Evolutionary conservation across 37 sponge, comb jelly and placozoan genomes (phyloP).

Genomic region (Axinella damicornis): DNA sequence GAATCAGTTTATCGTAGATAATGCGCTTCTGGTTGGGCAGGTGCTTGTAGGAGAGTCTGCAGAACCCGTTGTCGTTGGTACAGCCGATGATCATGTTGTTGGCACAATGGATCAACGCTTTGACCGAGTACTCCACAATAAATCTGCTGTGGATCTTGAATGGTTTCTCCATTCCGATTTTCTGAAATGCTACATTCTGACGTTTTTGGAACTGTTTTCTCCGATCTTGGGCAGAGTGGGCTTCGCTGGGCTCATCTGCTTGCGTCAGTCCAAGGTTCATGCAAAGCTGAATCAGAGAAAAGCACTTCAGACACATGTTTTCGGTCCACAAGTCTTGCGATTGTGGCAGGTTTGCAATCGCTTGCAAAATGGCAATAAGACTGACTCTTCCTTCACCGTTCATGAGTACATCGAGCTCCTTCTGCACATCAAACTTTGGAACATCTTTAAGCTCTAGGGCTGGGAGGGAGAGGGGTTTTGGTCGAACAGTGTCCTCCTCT

Average conservation of each 20-base stretch:
- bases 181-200: constrained; percentile 1
- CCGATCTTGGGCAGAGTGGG: not conserved
- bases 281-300: constrained; percentile 70
- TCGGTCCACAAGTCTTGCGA: constrained; percentile 44
- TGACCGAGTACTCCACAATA: constrained; percentile 29
- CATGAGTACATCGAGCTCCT: constrained; percentile 40
- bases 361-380: constrained; percentile 66
- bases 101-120: constrained; percentile 55
- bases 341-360: constrained; percentile 54
- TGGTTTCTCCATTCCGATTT: not conserved
- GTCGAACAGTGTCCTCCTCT: too few relatives aligned
- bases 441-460: constrained; percentile 21
- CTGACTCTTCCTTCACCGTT: constrained; percentile 74
- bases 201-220: constrained; percentile 15
- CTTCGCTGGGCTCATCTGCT: not conserved
- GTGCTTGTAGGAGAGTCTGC: constrained; percentile 19
- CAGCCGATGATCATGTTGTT: constrained; percentile 32
- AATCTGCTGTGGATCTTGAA: constrained; percentile 1
- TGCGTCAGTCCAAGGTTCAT: constrained; percentile 58
- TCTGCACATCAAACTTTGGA: constrained; percentile 9
- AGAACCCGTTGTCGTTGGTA: constrained; percentile 5
- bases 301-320: constrained; percentile 48
- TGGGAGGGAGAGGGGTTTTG: not conserved
- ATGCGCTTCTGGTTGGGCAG: not conserved
- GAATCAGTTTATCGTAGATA: constrained; percentile 29